A percentile compares a stretch with the other conserved stretches of the same genome.
Conservation (phyloP, 2,113 vertebrate genomes). For the Pteronura brasiliensis region DNA sequence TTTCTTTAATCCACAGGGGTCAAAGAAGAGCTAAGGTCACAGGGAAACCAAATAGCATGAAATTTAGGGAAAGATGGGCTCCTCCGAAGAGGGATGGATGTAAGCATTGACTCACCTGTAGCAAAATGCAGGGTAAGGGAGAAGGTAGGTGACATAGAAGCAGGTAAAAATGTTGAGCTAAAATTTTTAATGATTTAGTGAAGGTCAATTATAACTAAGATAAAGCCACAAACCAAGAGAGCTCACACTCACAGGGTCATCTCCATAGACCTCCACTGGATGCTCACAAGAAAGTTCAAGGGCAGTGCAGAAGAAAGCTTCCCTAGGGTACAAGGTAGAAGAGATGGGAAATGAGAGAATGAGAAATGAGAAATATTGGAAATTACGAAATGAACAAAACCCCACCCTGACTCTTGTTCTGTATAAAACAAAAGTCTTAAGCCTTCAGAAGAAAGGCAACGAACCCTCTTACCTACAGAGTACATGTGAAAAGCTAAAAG, state of each 20-base stretch:
- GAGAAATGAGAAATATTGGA: not conserved
- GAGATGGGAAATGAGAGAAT: no score
- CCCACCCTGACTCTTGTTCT: not conserved
- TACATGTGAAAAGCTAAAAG: not conserved
- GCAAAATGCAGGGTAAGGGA: not conserved
- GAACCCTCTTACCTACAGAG: not conserved
- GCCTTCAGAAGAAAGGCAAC: not conserved
- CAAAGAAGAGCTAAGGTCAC: not conserved
- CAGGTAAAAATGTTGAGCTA: not conserved
- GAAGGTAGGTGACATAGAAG: not conserved
- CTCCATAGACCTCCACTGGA: not conserved
- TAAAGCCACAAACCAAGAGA: not conserved
- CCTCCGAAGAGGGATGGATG: not conserved
- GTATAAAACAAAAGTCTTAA: not conserved
- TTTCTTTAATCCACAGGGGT: not conserved
- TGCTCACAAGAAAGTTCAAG: not conserved
- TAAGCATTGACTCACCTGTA: not conserved
- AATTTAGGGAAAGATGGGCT: not conserved
- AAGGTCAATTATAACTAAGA: not conserved
- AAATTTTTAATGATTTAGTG: not conserved
- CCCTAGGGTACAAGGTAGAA: not conserved
- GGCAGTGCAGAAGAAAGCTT: not conserved
- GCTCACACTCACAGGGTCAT: not conserved
- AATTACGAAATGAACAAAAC: not conserved
- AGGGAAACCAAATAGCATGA: not conserved